phyloP scores from a whole-genome alignment of 2,888 invertebrate genomes.

The Yponomeuta sedellus region DNA sequence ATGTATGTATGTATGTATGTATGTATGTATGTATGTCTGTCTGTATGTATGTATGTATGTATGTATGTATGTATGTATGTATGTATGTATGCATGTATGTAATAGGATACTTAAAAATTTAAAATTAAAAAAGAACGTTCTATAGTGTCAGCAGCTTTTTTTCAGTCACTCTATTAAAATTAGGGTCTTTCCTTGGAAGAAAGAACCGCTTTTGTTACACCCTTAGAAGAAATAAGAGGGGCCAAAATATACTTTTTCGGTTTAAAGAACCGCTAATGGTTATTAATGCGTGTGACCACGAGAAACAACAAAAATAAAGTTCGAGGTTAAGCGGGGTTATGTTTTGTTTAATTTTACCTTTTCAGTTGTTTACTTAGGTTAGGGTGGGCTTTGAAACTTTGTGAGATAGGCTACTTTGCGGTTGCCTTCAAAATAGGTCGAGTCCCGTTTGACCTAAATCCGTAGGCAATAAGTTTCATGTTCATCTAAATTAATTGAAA shows the following conservation, averaged over 20 bases:
- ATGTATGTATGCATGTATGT: no score
- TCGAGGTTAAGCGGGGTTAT: conserved; percentile 10
- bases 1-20: no score
- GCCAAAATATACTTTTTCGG: conserved; percentile 29
- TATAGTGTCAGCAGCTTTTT: no score
- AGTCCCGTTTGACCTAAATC: background rate
- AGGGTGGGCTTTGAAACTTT: background rate
- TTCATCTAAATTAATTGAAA: no score
- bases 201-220: background rate
- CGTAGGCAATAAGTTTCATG: no score
- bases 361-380: background rate
- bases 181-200: background rate
- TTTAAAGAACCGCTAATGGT: conserved; percentile 60
- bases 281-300: conserved; percentile 54
- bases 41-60: no score
- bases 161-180: no score
- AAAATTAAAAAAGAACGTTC: no score
- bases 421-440: background rate
- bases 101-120: no score
- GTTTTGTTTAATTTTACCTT: background rate
- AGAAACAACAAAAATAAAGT: conserved; percentile 17
- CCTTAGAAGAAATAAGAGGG: background rate
- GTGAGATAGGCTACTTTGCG: background rate
- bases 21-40: no score
- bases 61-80: no score